These are phyloP conservation scores for Sminthopsis crassicaudata DNA, from an alignment of 2,113 vertebrate genomes.

Conservation along the genomic window DNA sequence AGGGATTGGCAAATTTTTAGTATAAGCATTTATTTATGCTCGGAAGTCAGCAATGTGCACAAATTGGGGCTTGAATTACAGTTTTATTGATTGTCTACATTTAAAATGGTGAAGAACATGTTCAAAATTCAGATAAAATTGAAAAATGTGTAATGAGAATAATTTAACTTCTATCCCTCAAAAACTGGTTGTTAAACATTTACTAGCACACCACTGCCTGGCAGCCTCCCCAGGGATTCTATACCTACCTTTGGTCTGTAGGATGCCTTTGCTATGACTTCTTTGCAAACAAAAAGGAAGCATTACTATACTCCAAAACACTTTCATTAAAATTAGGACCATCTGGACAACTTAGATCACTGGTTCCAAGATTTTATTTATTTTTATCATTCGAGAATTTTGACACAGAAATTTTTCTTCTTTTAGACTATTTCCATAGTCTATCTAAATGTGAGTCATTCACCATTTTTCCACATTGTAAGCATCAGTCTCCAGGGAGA, in stretches of 20 bases:
- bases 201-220: background rate
- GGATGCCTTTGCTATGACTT: background rate
- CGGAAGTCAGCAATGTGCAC: background rate
- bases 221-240: background rate
- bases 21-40: background rate
- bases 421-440: background rate
- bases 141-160: background rate
- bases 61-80: background rate
- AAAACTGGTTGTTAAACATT: background rate
- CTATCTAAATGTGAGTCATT: background rate
- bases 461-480: background rate
- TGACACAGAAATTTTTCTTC: background rate
- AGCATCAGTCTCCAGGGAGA: background rate
- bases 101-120: background rate
- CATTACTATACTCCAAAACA: background rate
- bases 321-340: background rate
- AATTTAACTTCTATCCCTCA: background rate
- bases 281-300: background rate
- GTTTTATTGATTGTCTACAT: background rate
- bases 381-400: background rate
- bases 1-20: background rate
- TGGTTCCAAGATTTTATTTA: background rate
- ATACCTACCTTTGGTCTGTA: background rate
- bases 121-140: background rate
- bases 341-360: background rate